phyloP scores from a whole-genome alignment of 2,888 invertebrate genomes.

The Hecatera dysodea region DNA sequence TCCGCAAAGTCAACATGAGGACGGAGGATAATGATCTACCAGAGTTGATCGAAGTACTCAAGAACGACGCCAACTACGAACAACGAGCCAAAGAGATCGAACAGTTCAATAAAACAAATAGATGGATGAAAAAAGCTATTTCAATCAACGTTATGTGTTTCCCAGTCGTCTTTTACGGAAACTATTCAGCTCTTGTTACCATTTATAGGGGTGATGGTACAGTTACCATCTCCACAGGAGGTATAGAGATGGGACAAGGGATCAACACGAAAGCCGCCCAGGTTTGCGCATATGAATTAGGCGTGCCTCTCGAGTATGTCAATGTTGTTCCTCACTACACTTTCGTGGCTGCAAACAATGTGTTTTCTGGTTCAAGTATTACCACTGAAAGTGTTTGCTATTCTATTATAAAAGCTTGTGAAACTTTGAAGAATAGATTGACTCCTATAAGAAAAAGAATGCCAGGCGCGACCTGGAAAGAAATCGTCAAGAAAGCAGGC shows the following conservation, averaged over 20 bases:
- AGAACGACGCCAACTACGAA: constrained; percentile 89
- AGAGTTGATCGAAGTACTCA: constrained; percentile 89
- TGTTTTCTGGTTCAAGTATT: constrained; percentile 92
- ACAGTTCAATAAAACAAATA: constrained; percentile 92
- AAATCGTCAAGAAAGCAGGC: constrained; percentile 90
- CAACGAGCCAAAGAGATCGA: constrained; percentile 86
- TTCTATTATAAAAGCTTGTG: constrained; percentile 91
- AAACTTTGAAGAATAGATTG: constrained; percentile 89
- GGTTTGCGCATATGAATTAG: constrained; percentile 93
- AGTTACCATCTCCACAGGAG: constrained; percentile 93
- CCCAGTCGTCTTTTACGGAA: constrained; percentile 89
- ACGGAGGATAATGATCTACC: constrained; percentile 83
- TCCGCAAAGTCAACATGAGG: constrained; percentile 91
- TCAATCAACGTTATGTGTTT: constrained; percentile 93
- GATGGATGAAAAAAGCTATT: constrained; percentile 94
- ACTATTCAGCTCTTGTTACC: constrained; percentile 91
- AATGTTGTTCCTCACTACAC: constrained; percentile 91
- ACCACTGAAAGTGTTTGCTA: constrained; percentile 92
- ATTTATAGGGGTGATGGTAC: constrained; percentile 93
- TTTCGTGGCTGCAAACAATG: constrained; percentile 91
- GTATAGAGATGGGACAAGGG: constrained; percentile 95
- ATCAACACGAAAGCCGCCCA: constrained; percentile 95
- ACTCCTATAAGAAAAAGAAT: constrained; percentile 88
- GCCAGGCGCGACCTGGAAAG: constrained; percentile 90
- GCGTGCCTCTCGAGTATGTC: constrained; percentile 92